Evolutionary conservation across 2,113 vertebrate genomes (phyloP).

Genomic region (Pungitius pungitius): DNA sequence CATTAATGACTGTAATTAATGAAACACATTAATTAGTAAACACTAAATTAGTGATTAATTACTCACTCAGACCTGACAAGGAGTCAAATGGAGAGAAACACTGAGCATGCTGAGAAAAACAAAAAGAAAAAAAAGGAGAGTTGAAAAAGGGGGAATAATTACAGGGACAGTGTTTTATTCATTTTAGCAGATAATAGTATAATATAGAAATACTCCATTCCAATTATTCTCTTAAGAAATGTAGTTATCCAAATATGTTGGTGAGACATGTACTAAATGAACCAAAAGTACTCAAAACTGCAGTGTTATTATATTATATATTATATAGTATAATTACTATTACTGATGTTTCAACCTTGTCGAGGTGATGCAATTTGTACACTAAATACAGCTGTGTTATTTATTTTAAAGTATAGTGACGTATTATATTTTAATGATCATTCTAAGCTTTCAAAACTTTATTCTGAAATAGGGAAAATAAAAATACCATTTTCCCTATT

Average conservation of each 20-base stretch:
- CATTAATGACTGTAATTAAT: conserved; percentile 65
- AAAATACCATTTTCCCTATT: conserved; percentile 16
- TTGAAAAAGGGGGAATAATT: background rate
- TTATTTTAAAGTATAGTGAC: conserved; percentile 33
- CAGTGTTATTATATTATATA: too few relatives aligned
- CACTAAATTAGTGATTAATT: conserved; percentile 55
- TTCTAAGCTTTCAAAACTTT: conserved; percentile 23
- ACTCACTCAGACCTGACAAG: conserved; percentile 52
- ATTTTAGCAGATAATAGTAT: background rate
- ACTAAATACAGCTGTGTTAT: conserved; percentile 38
- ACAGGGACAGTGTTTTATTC: background rate
- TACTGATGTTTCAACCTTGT: background rate
- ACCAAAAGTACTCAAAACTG: background rate
- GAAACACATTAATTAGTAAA: conserved; percentile 58
- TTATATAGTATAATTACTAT: conserved; percentile 37
- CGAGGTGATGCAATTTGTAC: conserved; percentile 16
- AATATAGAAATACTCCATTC: background rate
- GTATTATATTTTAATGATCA: conserved; percentile 41
- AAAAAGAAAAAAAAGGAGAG: background rate
- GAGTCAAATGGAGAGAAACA: conserved; percentile 10
- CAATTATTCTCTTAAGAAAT: background rate
- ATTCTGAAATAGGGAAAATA: conserved; percentile 7
- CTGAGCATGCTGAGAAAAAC: conserved; percentile 3
- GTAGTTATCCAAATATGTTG: background rate
- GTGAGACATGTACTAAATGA: conserved; percentile 2